Evolutionary conservation across 2,113 vertebrate species (phyloP).

Genomic region (Stigmatopora argus): DNA sequence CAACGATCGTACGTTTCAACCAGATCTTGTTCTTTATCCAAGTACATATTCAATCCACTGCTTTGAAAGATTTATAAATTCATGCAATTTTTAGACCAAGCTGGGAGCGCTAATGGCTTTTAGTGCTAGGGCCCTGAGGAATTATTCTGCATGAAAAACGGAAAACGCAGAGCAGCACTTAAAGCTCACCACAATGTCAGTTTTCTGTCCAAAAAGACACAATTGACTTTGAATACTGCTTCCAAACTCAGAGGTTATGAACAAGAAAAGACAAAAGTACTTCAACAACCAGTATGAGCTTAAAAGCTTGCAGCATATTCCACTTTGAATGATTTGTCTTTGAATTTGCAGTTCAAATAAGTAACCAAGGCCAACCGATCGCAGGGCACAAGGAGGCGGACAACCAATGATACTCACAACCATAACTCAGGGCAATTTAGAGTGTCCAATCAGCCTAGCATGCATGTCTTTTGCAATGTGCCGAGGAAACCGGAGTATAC

Average conservation of each 20-base stretch:
- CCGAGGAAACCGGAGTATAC: too few relatives aligned
- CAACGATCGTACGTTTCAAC: slow-evolving; percentile 61
- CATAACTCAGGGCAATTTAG: too few relatives aligned
- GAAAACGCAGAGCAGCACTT: slow-evolving; percentile 67
- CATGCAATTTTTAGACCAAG: slow-evolving; percentile 84
- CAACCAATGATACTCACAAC: too few relatives aligned
- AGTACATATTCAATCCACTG: slow-evolving; percentile 72
- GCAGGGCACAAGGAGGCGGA: too few relatives aligned
- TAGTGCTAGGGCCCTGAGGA: slow-evolving; percentile 74
- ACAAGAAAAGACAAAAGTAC: slow-evolving; percentile 30
- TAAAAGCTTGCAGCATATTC: slow-evolving; percentile 16
- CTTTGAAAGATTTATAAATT: slow-evolving; percentile 86
- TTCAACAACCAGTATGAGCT: slow-evolving; percentile 19
- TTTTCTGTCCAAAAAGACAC: slow-evolving; percentile 60
- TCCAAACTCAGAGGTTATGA: slow-evolving; percentile 32
- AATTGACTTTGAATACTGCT: slow-evolving; percentile 37
- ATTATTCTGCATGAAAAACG: slow-evolving; percentile 74
- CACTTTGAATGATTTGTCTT: slow-evolving; percentile 18
- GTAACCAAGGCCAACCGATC: background rate
- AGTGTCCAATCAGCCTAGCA: too few relatives aligned
- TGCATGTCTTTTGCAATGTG: too few relatives aligned
- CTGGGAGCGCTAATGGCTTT: slow-evolving; percentile 84
- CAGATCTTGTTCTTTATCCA: slow-evolving; percentile 72
- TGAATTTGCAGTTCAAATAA: slow-evolving; percentile 12
- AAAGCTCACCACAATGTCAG: slow-evolving; percentile 63